Evolutionary conservation across 1,140 invertebrate species (phyloP), one percentile per base, ranked within the genome.

Genomic region (Dendroctonus valens): DNA sequence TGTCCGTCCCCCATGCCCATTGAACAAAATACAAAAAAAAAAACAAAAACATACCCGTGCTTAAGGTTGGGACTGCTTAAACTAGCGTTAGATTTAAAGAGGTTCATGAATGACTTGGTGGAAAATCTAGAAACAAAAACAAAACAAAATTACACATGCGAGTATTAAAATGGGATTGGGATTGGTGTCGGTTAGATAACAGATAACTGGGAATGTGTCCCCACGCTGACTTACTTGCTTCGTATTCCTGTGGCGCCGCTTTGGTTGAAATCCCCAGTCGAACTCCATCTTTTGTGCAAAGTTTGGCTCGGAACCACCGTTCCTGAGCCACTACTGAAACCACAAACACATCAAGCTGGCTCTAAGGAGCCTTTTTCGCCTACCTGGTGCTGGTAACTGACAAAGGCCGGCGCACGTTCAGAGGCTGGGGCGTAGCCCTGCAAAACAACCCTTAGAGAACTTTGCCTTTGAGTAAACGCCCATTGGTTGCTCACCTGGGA

Each of bases 251-350:
- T 64, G 7, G 67, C 64, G 48, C 73, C 69, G 71, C 67, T 74
- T 72, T 71, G 76, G 73, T 70, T 76, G 65, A 92, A 93, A 79
- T 93, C 91, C 44, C 89, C 89, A 0, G 90, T 92, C 5, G 90
- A 92, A 71, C 84, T 91, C 91, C 91, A 94, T 63, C 91, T 80
- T 82, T 93, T 93, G 52, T 83, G 83, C 71, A 81, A 73, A 42
- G 80, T 69, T 64, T 75, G 77, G 64, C 78, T 79, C 4, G 78
- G 76, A 53, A 78, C 79, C 14, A 58, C 11, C 9, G 50, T 63
- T 44, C 41, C 40, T 11, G 62, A 65, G 37, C 62, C 57, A 53
- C 62, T 57, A 41, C 9, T 9, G 44, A 58, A 44, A 12, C 0
- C 12, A 14, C 12, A 58, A 37, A 42, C 41, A 58, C 9, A n/a